These are phyloP conservation scores for Okamejei kenojei DNA, from an alignment of 2,797 vertebrate genomes.

Conservation along the genomic window DNA sequence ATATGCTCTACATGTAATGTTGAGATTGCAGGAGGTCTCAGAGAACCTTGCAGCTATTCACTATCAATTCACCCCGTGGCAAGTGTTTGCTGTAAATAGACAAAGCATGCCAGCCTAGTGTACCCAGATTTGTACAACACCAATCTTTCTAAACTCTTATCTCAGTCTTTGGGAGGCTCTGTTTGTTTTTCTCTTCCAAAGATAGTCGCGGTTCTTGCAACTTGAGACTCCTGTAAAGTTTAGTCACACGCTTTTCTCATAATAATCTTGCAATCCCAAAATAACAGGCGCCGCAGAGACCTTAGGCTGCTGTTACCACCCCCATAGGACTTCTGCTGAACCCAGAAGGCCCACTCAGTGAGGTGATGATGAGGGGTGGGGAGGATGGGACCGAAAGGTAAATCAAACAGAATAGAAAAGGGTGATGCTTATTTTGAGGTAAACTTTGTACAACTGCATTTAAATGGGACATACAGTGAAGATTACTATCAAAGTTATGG, in stretches of 20 bases:
- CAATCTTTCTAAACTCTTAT: constrained; percentile 5
- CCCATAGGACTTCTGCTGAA: background rate
- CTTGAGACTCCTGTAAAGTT: background rate
- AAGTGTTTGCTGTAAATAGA: constrained; percentile 56
- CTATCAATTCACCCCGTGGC: constrained; percentile 39
- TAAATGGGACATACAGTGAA: background rate
- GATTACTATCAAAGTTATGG: background rate
- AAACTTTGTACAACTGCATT: background rate
- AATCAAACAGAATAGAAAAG: background rate
- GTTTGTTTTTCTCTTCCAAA: background rate
- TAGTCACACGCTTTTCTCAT: background rate
- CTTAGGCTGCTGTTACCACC: too few species aligned
- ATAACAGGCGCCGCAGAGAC: too few species aligned
- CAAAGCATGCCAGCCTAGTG: constrained; percentile 48
- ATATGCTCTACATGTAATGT: background rate
- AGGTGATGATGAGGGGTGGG: background rate
- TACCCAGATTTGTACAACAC: background rate
- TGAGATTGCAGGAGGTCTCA: background rate
- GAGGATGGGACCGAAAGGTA: background rate
- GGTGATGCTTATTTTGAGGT: background rate
- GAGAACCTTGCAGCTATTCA: background rate
- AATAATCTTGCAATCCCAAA: background rate
- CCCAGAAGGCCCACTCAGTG: too few species aligned
- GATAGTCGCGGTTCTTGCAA: background rate
- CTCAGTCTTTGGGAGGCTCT: background rate